phyloP scores from a whole-genome alignment of 2,888 invertebrate species.

The Meteorus colon region DNA sequence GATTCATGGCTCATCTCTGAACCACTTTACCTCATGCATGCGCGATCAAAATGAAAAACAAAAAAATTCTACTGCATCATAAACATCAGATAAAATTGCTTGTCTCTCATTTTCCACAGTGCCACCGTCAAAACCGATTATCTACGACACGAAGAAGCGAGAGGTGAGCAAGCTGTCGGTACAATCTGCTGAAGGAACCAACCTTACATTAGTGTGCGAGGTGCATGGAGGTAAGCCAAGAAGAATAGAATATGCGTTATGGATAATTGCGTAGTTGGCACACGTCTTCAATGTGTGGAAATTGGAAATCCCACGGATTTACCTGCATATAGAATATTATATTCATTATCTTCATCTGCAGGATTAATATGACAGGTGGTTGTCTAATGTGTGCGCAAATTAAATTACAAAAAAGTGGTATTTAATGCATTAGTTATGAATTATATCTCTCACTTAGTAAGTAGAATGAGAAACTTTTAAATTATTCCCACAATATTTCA shows the following conservation, averaged over 20 bases:
- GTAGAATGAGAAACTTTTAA: background rate
- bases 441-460: background rate
- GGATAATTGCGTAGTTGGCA: slow-evolving; percentile 39
- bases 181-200: slow-evolving; percentile 90
- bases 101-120: slow-evolving; percentile 76
- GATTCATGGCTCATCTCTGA: no score
- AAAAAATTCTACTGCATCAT: no score
- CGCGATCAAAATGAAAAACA: no score
- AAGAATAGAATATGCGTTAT: slow-evolving; percentile 35
- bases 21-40: no score
- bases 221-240: slow-evolving; percentile 85
- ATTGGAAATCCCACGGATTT: background rate
- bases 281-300: slow-evolving; percentile 20
- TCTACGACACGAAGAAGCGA: slow-evolving; percentile 87
- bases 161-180: slow-evolving; percentile 87
- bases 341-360: background rate
- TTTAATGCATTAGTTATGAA: background rate
- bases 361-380: background rate
- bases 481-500: no score
- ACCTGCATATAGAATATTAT: background rate
- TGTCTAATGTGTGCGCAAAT: background rate
- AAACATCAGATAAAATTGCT: no score
- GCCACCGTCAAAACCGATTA: slow-evolving; percentile 88
- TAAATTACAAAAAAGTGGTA: background rate
- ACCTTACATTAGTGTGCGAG: slow-evolving; percentile 88